phyloP scores from a whole-genome alignment of 1,140 invertebrate species.

The Zophobas atratus region DNA sequence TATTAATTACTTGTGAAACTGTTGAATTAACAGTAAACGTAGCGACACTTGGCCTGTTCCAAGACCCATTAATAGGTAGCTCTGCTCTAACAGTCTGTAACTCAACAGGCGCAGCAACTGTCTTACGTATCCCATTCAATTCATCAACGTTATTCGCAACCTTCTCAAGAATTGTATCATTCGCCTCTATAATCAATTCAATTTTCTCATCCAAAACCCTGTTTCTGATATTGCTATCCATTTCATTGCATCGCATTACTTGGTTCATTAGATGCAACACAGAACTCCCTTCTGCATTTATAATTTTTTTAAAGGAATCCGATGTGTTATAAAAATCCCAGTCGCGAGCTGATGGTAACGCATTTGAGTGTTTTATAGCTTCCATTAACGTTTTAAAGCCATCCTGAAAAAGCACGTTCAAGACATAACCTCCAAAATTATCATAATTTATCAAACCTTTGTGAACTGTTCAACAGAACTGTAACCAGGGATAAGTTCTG shows the following conservation, averaged over 20 bases:
- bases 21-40: slow-evolving; percentile 57
- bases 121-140: slow-evolving; percentile 77
- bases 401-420: slow-evolving; percentile 67
- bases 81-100: slow-evolving; percentile 66
- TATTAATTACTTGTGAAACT: slow-evolving; percentile 23
- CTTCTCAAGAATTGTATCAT: slow-evolving; percentile 87
- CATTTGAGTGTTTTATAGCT: slow-evolving; percentile 79
- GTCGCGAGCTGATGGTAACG: slow-evolving; percentile 77
- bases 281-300: slow-evolving; percentile 73
- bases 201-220: slow-evolving; percentile 80
- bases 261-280: slow-evolving; percentile 71
- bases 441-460: slow-evolving; percentile 57
- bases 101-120: slow-evolving; percentile 69
- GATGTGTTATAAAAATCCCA: slow-evolving; percentile 81
- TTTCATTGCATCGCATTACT: slow-evolving; percentile 74
- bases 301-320: slow-evolving; percentile 76
- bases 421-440: slow-evolving; percentile 53
- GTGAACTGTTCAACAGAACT: slow-evolving; percentile 61
- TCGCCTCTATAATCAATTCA: slow-evolving; percentile 82
- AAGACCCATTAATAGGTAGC: slow-evolving; percentile 64
- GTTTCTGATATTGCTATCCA: slow-evolving; percentile 74
- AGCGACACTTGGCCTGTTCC: slow-evolving; percentile 67
- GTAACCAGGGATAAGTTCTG: slow-evolving; percentile 51
- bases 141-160: slow-evolving; percentile 83
- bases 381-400: slow-evolving; percentile 73